Evolutionary conservation across 2,888 invertebrate genomes (phyloP), one percentile per base, ranked within the genome.

Genomic region (Lasioglossum lativentre): DNA sequence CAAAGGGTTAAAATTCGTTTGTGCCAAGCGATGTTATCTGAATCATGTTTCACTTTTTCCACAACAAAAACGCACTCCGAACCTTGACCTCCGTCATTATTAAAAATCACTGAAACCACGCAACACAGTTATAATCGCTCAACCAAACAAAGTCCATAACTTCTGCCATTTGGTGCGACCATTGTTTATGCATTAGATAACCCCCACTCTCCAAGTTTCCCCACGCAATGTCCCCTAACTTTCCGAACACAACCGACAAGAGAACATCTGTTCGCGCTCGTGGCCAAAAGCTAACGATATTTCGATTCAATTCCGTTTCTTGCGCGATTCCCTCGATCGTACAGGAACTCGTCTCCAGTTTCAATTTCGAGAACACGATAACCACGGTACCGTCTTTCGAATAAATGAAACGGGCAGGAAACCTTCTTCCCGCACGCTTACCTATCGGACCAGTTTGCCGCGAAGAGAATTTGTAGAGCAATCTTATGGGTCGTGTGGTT

Each of bases 401-500:
- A 76, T 19, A 34, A 42, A 27, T 30, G 12, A 66, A 52, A n/a
- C 27, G n/a, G 27, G 38, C 23, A 23, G 19, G 34, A 3, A 47
- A 68, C 23, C 30, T 27, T 23, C 27, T 27, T 27, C 3, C 16
- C 6, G 23, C 19, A 19, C 4, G 1, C 27, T 16, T 6, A 38
- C 5, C 27, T 34, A 30, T 16, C 6, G 14, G 5, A 30, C 19
- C 2, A 12, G 34, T 63, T 71, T 75, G n/a, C n/a, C 71, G 2
- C 42, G 66, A n/a, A 27, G 12, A 27, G 63, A 75, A 52, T 30
- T 52, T 73, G 45, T 82, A 23, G 42, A 75, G 14, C 45, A 10
- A n/a, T 59, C 45, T 30, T 14, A n/a, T 38, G 23, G 66, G 23
- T 73, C 19, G 4, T 45, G 66, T 59, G 63, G n/a, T n/a, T 70